Conservation (phyloP, 2,113 vertebrate species). For the Silurus glanis region DNA sequence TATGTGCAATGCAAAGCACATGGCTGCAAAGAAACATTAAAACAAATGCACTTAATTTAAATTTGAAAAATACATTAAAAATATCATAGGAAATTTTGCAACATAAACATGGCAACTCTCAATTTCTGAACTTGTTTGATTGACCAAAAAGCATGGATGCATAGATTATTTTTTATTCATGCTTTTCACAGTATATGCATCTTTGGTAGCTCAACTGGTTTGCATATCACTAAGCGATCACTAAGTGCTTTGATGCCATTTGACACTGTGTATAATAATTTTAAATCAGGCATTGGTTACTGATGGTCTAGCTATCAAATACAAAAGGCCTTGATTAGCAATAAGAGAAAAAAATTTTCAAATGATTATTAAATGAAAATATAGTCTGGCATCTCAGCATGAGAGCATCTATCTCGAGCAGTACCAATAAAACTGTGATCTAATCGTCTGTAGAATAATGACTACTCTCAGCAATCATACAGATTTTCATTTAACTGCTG, state of each 20-base stretch:
- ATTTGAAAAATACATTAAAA: not conserved
- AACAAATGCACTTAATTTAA: slow-evolving; percentile 55
- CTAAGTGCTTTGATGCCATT: not conserved
- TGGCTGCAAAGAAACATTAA: slow-evolving; percentile 56
- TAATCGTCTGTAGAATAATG: slow-evolving; percentile 21
- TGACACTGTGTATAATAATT: not conserved
- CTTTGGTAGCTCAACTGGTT: not conserved
- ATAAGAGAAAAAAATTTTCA: slow-evolving; percentile 36
- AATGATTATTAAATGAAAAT: not conserved
- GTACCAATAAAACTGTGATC: slow-evolving; percentile 27
- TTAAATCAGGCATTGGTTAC: not conserved
- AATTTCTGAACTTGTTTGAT: not conserved
- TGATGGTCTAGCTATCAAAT: not conserved
- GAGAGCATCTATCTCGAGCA: not conserved
- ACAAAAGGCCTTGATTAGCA: slow-evolving; percentile 37
- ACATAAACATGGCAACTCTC: not conserved
- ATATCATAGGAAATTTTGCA: not conserved
- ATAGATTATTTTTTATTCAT: not conserved
- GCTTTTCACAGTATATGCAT: slow-evolving; percentile 11
- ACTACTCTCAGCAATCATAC: not conserved
- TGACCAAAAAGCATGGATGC: slow-evolving; percentile 1
- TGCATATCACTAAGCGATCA: slow-evolving; percentile 16
- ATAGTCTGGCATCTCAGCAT: not conserved
- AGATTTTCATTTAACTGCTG: slow-evolving; percentile 9
- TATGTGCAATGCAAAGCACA: slow-evolving; percentile 11